Percentiles rank a stretch among this genome's conserved stretches.
phyloP scores from a whole-genome alignment of 2,888 invertebrate genomes.

The Oligia latruncula region DNA sequence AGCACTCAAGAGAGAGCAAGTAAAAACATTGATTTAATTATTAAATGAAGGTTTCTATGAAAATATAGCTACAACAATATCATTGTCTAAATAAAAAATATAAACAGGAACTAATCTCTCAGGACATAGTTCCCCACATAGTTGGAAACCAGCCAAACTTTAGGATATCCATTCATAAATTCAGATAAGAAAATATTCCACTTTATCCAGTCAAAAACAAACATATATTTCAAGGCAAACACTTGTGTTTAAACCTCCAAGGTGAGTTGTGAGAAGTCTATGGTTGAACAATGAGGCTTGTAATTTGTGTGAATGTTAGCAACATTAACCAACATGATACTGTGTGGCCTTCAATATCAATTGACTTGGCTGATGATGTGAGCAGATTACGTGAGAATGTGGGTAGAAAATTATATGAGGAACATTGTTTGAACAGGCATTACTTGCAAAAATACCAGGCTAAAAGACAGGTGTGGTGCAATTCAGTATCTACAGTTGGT shows the following conservation, averaged over 20 bases:
- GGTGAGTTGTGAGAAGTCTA: conserved; percentile 63
- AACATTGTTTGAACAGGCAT: conserved; percentile 2
- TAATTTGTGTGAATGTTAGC: conserved; percentile 68
- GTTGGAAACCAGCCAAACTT: conserved; percentile 48
- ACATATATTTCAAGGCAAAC: conserved; percentile 53
- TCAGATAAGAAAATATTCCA: conserved; percentile 27
- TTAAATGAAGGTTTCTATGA: background rate
- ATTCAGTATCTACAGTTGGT: background rate
- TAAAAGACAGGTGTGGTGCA: background rate
- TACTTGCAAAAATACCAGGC: background rate
- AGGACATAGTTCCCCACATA: conserved; percentile 38
- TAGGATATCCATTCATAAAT: conserved; percentile 42
- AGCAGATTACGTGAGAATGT: conserved; percentile 40
- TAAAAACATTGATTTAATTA: background rate
- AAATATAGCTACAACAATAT: background rate
- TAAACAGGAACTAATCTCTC: conserved; percentile 36
- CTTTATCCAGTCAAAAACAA: conserved; percentile 31
- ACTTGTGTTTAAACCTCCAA: conserved; percentile 63
- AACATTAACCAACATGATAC: conserved; percentile 67
- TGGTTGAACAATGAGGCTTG: conserved; percentile 61
- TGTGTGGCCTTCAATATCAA: conserved; percentile 69
- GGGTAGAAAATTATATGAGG: conserved; percentile 43
- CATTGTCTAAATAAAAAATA: background rate
- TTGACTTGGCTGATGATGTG: conserved; percentile 60
- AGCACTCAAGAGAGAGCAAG: background rate